phyloP scores from a whole-genome alignment of 2,888 invertebrate species.

The Notodromas monacha region DNA sequence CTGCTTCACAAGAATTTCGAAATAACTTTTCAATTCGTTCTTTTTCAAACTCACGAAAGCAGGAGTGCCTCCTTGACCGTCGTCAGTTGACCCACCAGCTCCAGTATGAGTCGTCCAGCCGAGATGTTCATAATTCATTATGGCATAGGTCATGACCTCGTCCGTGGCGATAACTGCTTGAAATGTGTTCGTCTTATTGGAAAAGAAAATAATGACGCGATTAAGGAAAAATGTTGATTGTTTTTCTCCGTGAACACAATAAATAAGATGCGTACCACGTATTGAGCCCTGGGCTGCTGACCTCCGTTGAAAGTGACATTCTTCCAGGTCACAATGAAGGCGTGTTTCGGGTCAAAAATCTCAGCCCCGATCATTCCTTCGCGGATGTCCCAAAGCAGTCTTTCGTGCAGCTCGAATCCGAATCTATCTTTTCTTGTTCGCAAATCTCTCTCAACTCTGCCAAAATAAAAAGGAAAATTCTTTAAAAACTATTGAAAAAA shows the following conservation, averaged over 20 bases:
- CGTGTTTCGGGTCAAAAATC: conserved; percentile 63
- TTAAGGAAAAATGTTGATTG: no score
- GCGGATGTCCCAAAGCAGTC: conserved; percentile 55
- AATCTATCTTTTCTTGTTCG: conserved; percentile 39
- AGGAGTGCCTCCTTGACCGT: conserved; percentile 52
- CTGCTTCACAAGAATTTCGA: no score
- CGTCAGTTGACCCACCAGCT: conserved; percentile 55
- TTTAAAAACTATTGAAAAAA: neutral
- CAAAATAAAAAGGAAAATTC: conserved; percentile 6
- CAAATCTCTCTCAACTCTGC: conserved; percentile 28
- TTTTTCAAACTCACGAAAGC: conserved; percentile 63
- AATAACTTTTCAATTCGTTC: no score
- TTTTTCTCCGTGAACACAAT: no score
- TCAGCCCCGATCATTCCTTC: conserved; percentile 61
- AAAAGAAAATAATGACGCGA: conserved; percentile 7
- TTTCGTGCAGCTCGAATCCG: conserved; percentile 51
- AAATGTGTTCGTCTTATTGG: conserved; percentile 57
- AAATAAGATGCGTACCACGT: neutral
- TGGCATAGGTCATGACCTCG: conserved; percentile 69
- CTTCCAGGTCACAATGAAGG: conserved; percentile 70
- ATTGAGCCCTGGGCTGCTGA: neutral
- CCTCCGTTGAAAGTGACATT: conserved; percentile 76
- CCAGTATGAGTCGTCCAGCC: conserved; percentile 71
- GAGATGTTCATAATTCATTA: conserved; percentile 69
- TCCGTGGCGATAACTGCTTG: conserved; percentile 75